Percentiles rank a stretch among this genome's conserved stretches.
Evolutionary conservation across 2,888 invertebrate species (phyloP).

Genomic region (Caradrina clavipalpis): DNA sequence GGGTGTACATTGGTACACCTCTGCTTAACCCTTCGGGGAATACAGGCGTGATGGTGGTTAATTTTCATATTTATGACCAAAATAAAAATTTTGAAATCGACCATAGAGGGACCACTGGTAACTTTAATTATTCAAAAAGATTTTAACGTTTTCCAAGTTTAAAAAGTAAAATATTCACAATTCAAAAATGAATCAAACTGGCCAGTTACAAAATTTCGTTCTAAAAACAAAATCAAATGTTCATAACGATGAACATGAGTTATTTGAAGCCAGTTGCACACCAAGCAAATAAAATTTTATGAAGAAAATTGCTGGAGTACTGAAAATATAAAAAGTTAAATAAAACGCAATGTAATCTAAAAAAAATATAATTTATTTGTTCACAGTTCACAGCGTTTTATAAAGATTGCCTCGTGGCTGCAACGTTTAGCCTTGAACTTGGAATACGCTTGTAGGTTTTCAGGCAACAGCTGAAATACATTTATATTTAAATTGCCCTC

Average conservation of each 20-base stretch:
- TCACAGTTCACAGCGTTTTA: not conserved
- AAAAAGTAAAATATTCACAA: not conserved
- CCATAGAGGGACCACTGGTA: too few relatives aligned
- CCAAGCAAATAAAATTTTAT: not conserved
- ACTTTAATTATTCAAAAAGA: too few relatives aligned
- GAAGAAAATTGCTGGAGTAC: conserved; percentile 1
- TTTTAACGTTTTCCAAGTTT: too few relatives aligned
- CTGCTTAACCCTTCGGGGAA: too few relatives aligned
- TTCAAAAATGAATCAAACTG: conserved; percentile 4
- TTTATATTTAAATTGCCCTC: conserved; percentile 2
- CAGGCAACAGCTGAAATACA: conserved; percentile 9
- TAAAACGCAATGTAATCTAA: conserved; percentile 11
- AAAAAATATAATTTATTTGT: conserved; percentile 14
- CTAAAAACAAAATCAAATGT: not conserved
- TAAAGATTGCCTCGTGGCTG: conserved; percentile 1
- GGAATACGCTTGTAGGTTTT: conserved; percentile 34
- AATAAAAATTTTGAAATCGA: too few relatives aligned
- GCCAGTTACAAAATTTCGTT: not conserved
- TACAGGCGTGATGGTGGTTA: too few relatives aligned
- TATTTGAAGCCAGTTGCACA: not conserved
- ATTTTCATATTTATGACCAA: too few relatives aligned
- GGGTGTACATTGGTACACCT: too few relatives aligned
- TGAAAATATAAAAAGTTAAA: conserved; percentile 1
- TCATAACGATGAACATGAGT: conserved; percentile 11
- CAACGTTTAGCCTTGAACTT: conserved; percentile 34